Percentiles rank a stretch among this genome's conserved stretches.
Evolutionary conservation across 1,140 invertebrate genomes (phyloP).

Genomic region (Macrobrachium rosenbergii): DNA sequence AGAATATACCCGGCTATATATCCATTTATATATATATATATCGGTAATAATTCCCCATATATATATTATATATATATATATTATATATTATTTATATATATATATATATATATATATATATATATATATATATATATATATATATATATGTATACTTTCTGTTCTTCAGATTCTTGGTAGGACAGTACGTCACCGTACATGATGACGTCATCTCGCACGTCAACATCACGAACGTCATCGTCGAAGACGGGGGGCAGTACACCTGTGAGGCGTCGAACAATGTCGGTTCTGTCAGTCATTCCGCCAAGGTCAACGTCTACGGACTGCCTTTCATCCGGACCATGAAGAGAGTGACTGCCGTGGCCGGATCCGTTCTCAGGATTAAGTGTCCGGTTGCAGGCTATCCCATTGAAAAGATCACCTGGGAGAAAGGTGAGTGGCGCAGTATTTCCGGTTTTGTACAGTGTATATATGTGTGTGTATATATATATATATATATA

Average conservation of each 20-base stretch:
- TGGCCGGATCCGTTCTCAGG: constrained; percentile 70
- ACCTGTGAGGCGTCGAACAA: constrained; percentile 88
- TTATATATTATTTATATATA: too few species aligned
- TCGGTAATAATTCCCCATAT: too few species aligned
- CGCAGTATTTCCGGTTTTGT: background rate
- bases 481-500: constrained; percentile 19
- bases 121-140: too few species aligned
- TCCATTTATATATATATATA: too few species aligned
- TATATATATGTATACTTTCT: background rate
- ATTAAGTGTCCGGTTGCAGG: constrained; percentile 72
- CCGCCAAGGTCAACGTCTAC: constrained; percentile 90
- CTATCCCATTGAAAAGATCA: constrained; percentile 71
- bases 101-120: too few species aligned
- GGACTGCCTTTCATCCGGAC: constrained; percentile 68
- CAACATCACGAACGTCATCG: constrained; percentile 89
- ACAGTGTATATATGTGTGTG: background rate
- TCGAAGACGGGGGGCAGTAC: constrained; percentile 93
- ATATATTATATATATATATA: too few species aligned
- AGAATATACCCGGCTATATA: too few species aligned
- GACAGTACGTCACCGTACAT: constrained; percentile 90
- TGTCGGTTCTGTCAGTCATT: constrained; percentile 81
- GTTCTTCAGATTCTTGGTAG: constrained; percentile 82
- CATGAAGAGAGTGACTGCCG: constrained; percentile 71
- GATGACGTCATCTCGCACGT: constrained; percentile 95
- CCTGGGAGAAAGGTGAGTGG: constrained; percentile 72